Percentiles rank a stretch among this genome's conserved stretches.
Conservation (phyloP, 2,797 vertebrate genomes). For the Pseudochaenichthys georgianus region DNA sequence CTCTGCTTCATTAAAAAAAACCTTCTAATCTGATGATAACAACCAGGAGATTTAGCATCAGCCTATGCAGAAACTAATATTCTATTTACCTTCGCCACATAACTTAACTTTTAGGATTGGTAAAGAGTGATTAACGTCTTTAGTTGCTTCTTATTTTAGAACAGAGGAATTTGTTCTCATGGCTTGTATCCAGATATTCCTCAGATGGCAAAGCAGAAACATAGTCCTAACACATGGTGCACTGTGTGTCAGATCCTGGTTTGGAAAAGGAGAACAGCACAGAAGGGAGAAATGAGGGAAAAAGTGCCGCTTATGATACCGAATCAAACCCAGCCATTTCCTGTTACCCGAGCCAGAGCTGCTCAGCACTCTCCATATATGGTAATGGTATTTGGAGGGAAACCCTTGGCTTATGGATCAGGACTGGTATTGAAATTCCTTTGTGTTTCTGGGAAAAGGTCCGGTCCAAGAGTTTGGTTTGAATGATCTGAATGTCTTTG, state of each 20-base stretch:
- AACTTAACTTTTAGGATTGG: constrained; percentile 21
- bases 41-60: constrained; percentile 12
- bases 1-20: constrained; percentile 49
- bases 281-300: constrained; percentile 67
- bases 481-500: constrained; percentile 14
- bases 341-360: constrained; percentile 78
- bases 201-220: constrained; percentile 40
- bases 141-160: constrained; percentile 49
- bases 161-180: constrained; percentile 42
- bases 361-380: constrained; percentile 86
- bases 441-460: constrained; percentile 76
- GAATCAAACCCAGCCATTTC: constrained; percentile 90
- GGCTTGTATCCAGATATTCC: constrained; percentile 41
- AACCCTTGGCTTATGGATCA: constrained; percentile 80
- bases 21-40: constrained; percentile 46
- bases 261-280: constrained; percentile 62
- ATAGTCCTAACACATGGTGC: constrained; percentile 44
- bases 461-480: constrained; percentile 71
- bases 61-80: constrained; percentile 13
- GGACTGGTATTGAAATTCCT: constrained; percentile 83
- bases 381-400: constrained; percentile 88
- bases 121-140: constrained; percentile 24
- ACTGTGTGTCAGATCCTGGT: constrained; percentile 63
- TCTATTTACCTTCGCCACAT: constrained; percentile 4
- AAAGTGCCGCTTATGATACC: constrained; percentile 83